These are phyloP conservation scores for Oryzias javanicus DNA, from an alignment of 2,113 vertebrate genomes.

Conservation along the genomic window DNA sequence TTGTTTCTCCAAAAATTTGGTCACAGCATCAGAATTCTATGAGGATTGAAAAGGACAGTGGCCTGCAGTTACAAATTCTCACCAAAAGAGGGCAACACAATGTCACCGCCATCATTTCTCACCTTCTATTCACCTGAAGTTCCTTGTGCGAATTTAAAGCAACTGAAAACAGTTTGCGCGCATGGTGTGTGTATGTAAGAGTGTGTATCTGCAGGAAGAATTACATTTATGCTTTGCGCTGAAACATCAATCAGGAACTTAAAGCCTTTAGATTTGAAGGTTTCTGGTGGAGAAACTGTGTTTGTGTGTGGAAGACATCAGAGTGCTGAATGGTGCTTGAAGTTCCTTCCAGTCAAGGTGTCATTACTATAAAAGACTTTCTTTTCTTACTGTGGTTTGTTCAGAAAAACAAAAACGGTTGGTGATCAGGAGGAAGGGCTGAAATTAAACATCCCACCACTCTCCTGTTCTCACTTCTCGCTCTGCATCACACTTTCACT, in stretches of 20 bases:
- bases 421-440: not conserved
- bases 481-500: not conserved
- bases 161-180: not conserved
- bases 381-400: conserved; percentile 25
- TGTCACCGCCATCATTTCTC: conserved; percentile 51
- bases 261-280: conserved; percentile 41
- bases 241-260: conserved; percentile 69
- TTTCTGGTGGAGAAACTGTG: too few species aligned
- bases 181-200: not conserved
- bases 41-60: conserved; percentile 29
- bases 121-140: conserved; percentile 8
- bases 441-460: conserved; percentile 58
- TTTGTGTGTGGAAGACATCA: conserved; percentile 1
- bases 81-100: conserved; percentile 85
- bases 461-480: conserved; percentile 24
- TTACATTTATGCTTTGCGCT: conserved; percentile 75
- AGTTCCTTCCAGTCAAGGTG: conserved; percentile 69
- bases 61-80: conserved; percentile 67
- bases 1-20: conserved; percentile 1
- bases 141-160: not conserved
- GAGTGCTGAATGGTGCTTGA: conserved; percentile 54
- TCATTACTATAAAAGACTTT: conserved; percentile 66
- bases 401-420: conserved; percentile 30
- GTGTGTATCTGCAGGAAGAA: conserved; percentile 12
- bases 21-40: not conserved